Evolutionary conservation across 2,797 vertebrate genomes (phyloP).

Genomic region (Podarcis siculus): DNA sequence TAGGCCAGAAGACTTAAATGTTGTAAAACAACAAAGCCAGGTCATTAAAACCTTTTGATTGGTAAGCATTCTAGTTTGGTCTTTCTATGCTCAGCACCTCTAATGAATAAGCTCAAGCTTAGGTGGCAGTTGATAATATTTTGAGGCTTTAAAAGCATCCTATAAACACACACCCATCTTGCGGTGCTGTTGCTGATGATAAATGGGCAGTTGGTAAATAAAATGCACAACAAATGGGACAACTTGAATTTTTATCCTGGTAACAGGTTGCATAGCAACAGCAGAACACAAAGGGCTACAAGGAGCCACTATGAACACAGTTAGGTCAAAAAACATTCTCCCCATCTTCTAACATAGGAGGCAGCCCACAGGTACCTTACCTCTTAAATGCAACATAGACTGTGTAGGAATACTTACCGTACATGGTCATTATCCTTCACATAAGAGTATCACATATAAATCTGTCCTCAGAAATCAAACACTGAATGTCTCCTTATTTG

Average conservation of each 20-base stretch:
- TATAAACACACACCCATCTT: not conserved
- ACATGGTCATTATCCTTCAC: not conserved
- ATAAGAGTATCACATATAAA: not conserved
- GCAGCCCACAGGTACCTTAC: not conserved
- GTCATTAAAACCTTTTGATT: not conserved
- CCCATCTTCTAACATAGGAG: not conserved
- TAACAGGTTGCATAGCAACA: conserved; percentile 28
- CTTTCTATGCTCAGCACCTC: not conserved
- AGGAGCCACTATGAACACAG: not conserved
- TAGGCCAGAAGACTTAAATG: not conserved
- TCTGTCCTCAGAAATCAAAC: not conserved
- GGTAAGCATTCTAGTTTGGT: not conserved
- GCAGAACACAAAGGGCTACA: not conserved
- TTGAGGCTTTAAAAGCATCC: not conserved
- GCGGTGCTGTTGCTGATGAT: not conserved
- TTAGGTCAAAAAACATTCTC: not conserved
- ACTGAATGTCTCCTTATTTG: not conserved
- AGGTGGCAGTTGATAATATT: not conserved
- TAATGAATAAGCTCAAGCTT: not conserved
- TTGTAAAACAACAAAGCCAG: not conserved
- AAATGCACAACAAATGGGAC: conserved; percentile 14
- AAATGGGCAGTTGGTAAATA: conserved; percentile 14
- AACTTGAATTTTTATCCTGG: not conserved
- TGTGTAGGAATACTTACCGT: too few relatives aligned
- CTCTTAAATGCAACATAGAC: not conserved